phyloP scores from a whole-genome alignment of 2,888 invertebrate genomes.

The Diarsia rubi region DNA sequence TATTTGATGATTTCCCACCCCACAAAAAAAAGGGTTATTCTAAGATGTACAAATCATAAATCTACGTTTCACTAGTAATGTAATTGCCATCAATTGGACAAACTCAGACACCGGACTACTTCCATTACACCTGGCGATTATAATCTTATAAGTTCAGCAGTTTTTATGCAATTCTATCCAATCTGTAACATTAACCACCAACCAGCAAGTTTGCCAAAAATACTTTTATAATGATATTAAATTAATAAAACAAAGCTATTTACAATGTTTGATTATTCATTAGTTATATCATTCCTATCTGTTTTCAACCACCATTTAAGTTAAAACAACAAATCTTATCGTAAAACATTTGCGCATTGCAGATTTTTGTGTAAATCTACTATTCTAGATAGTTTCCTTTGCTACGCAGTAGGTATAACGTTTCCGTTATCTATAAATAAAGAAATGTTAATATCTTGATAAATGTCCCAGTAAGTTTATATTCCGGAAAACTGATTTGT shows the following conservation, averaged over 20 bases:
- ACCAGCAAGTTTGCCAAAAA: constrained; percentile 1
- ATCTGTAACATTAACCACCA: constrained; percentile 4
- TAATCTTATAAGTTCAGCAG: not conserved
- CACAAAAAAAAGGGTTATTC: not conserved
- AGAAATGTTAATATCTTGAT: not conserved
- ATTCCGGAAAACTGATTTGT: not conserved
- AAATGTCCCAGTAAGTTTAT: not conserved
- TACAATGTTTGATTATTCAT: constrained; percentile 29
- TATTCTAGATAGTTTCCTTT: constrained; percentile 6
- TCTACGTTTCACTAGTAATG: not conserved
- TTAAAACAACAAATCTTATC: constrained; percentile 54
- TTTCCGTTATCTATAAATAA: not conserved
- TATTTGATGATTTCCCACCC: too few relatives aligned
- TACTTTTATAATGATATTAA: not conserved
- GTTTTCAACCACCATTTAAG: constrained; percentile 25
- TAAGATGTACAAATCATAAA: not conserved
- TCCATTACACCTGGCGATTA: not conserved
- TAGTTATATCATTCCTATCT: constrained; percentile 27
- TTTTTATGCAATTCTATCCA: not conserved
- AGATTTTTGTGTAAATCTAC: constrained; percentile 66
- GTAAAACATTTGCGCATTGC: constrained; percentile 74
- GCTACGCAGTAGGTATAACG: not conserved
- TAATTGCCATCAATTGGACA: not conserved
- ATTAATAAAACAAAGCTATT: constrained; percentile 10
- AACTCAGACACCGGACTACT: not conserved